Base-by-base conservation (phyloP, 92 coral and sea anemone species). In the Zoanthus sansibaricus region DNA sequence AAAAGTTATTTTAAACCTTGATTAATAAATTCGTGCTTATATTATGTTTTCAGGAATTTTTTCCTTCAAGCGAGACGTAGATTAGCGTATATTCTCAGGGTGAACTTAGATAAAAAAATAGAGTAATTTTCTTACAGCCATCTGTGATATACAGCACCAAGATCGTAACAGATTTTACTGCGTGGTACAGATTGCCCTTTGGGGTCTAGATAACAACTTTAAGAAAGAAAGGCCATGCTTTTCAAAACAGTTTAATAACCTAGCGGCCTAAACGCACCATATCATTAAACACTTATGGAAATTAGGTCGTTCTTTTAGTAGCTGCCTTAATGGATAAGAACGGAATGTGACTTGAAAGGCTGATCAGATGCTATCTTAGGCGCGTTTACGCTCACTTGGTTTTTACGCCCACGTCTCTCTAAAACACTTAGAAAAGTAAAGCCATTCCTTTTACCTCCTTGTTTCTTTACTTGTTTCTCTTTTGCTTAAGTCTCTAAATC, bases 271-370 rank as follows among this genome's bases (percentile, higher is more conserved):
- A 80, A 71, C 74, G 56, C 73, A 80, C 85, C 75, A 80, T 80
- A 80, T 80, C 85, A 44, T 80, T 80, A 80, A 80, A 68, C 73
- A 80, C 85, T 80, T 80, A 80, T 80, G 74, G 85, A 80, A 80
- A 80, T 67, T 62, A 80, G 85, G 75, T 46, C 56, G 85, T 67
- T 66, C 59, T 80, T 56, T 79, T 80, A 66, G 85, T 47, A 46
- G 74, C 75, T 67, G 59, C 66, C 75, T 59, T 80, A 80, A 80
- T 80, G 85, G 85, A 80, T 80, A 80, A 67, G 75, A 47, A 80
- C 44, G 72, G 73, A 67, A 80, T 68, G 59, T 47, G 61, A 64
- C 74, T 44, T 46, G 48, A 80, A 80, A 80, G 85, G 61, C 47
- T 80, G 85, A 80, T 80, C 84, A 80, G 85, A 80, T 80, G 75